phyloP scores from a whole-genome alignment of 2,113 vertebrate genomes.

The Argyrosomus japonicus region DNA sequence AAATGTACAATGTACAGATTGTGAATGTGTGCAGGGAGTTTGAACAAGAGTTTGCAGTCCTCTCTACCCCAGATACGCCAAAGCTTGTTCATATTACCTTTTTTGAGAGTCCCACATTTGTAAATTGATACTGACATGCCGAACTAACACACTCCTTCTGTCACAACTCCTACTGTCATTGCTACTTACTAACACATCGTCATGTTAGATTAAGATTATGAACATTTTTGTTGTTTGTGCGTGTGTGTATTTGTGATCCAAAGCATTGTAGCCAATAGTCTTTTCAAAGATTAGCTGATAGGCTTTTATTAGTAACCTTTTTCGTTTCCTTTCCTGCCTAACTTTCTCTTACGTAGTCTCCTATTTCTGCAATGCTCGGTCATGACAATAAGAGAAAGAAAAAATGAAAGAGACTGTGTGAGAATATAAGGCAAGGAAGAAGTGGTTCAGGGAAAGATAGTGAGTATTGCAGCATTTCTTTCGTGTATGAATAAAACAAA shows the following conservation, averaged over 20 bases:
- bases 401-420: conserved; percentile 33
- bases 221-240: conserved; percentile 52
- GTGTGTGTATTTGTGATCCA: conserved; percentile 72
- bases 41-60: conserved; percentile 57
- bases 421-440: conserved; percentile 31
- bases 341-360: conserved; percentile 39
- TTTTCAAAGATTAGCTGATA: conserved; percentile 51
- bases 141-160: conserved; percentile 58
- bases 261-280: conserved; percentile 64
- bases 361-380: conserved; percentile 24
- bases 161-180: conserved; percentile 52
- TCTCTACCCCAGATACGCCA: conserved; percentile 66
- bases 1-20: conserved; percentile 16
- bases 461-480: conserved; percentile 12
- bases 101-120: conserved; percentile 76
- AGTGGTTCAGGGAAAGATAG: conserved; percentile 51
- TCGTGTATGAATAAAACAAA: conserved; percentile 38
- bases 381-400: conserved; percentile 15
- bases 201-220: conserved; percentile 65
- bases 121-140: conserved; percentile 74
- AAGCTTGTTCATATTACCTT: conserved; percentile 71
- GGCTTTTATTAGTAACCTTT: conserved; percentile 45
- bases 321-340: conserved; percentile 37
- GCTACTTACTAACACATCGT: conserved; percentile 70
- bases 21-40: conserved; percentile 36